These are phyloP conservation scores for Thrips palmi DNA, from an alignment of 1,140 invertebrate genomes.

Conservation along the genomic window DNA sequence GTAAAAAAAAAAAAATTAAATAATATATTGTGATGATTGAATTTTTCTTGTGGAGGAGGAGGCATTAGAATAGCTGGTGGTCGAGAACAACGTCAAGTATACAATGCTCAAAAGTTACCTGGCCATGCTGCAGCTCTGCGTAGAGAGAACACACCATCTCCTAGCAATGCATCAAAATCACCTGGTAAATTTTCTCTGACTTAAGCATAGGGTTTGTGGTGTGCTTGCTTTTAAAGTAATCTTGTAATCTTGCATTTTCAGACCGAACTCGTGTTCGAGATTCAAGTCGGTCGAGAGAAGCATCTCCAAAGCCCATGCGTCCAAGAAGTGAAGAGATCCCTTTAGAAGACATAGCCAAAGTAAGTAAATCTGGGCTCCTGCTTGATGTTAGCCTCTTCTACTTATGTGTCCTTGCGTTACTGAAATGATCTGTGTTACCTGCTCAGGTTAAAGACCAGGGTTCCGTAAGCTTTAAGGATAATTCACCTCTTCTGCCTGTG, in stretches of 20 bases:
- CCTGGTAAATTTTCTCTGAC: background rate
- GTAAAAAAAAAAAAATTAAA: background rate
- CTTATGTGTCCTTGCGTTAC: no score
- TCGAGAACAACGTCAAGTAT: no score
- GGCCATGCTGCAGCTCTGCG: no score
- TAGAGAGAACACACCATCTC: no score
- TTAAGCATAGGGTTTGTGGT: background rate
- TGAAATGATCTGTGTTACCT: no score
- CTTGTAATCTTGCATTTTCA: conserved; percentile 7
- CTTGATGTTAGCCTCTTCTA: no score
- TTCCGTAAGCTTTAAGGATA: background rate
- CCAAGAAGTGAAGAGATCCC: conserved; percentile 68
- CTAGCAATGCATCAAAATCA: no score
- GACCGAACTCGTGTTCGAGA: conserved; percentile 20
- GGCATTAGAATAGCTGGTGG: background rate
- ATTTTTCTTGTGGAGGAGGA: background rate
- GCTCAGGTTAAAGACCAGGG: background rate
- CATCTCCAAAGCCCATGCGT: conserved; percentile 48
- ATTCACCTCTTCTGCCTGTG: background rate
- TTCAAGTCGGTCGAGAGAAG: conserved; percentile 37
- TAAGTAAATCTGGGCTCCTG: background rate
- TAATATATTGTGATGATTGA: conserved; percentile 1
- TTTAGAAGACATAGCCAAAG: conserved; percentile 43
- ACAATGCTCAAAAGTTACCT: no score
- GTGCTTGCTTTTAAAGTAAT: background rate